Evolutionary conservation across 1,140 invertebrate species (phyloP).

Genomic region (Akabosia matsudoensis): DNA sequence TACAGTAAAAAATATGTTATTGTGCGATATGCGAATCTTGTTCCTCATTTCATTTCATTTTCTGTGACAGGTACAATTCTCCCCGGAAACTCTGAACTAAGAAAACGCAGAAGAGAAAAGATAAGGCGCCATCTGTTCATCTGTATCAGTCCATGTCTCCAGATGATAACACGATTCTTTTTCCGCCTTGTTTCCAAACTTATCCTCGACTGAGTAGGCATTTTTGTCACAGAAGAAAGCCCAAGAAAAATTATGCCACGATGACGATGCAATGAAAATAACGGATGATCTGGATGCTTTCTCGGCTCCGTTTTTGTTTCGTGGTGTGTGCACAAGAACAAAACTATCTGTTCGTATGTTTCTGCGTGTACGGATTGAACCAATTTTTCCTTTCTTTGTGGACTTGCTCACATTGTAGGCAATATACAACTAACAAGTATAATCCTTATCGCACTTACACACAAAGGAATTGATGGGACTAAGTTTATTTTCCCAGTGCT

Average conservation of each 20-base stretch:
- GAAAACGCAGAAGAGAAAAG: not conserved
- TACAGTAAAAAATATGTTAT: not conserved
- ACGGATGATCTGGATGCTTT: not conserved
- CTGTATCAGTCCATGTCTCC: not conserved
- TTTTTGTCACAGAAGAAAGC: not conserved
- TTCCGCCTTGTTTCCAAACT: not conserved
- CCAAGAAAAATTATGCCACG: not conserved
- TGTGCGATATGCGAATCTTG: too few relatives aligned
- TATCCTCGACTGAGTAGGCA: not conserved
- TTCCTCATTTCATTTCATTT: not conserved
- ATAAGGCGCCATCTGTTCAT: not conserved
- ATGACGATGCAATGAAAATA: not conserved
- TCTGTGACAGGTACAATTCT: not conserved
- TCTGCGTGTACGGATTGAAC: not conserved
- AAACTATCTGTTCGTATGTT: too few relatives aligned
- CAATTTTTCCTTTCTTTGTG: too few relatives aligned
- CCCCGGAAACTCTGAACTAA: not conserved
- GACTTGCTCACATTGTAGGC: too few relatives aligned
- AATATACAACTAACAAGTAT: not conserved
- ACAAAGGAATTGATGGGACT: not conserved
- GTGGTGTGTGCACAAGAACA: not conserved
- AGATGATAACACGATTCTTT: not conserved
- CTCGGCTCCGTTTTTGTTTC: not conserved
- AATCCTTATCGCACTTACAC: not conserved
- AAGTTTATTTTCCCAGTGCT: not conserved